Conservation (phyloP, 2,113 vertebrate genomes). For the Odontophorus gujanensis region DNA sequence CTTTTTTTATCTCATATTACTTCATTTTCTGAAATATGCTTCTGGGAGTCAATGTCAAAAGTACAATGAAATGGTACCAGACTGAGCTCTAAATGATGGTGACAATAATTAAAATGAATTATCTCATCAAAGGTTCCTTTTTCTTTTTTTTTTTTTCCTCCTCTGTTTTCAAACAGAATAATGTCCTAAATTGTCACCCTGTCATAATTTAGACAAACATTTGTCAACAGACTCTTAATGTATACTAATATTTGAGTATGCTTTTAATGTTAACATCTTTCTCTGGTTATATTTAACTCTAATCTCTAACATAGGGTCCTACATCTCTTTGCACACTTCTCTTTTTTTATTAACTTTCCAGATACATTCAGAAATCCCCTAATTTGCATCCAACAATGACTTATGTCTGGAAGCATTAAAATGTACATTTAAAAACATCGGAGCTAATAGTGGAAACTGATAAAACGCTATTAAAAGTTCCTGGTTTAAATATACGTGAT, state of each 20-base stretch:
- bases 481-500: background rate
- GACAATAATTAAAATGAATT: slow-evolving; percentile 35
- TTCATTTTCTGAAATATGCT: slow-evolving; percentile 33
- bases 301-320: slow-evolving; percentile 36
- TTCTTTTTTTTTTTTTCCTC: background rate
- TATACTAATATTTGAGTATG: slow-evolving; percentile 19
- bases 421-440: slow-evolving; percentile 33
- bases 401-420: slow-evolving; percentile 55
- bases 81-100: slow-evolving; percentile 34
- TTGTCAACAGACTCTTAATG: slow-evolving; percentile 26
- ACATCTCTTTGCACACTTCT: slow-evolving; percentile 31
- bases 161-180: slow-evolving; percentile 31
- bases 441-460: slow-evolving; percentile 6
- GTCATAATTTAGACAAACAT: slow-evolving; percentile 32
- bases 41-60: slow-evolving; percentile 40
- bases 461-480: slow-evolving; percentile 34
- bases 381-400: slow-evolving; percentile 33
- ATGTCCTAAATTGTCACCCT: slow-evolving; percentile 31
- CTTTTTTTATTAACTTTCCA: slow-evolving; percentile 34
- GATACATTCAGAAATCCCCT: slow-evolving; percentile 42
- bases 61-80: slow-evolving; percentile 6
- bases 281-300: slow-evolving; percentile 18
- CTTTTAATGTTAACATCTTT: slow-evolving; percentile 25
- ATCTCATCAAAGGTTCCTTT: background rate
- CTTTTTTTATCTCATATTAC: background rate